Conservation (phyloP, 2,888 invertebrate species). For the Nesidiocoris tenuis region DNA sequence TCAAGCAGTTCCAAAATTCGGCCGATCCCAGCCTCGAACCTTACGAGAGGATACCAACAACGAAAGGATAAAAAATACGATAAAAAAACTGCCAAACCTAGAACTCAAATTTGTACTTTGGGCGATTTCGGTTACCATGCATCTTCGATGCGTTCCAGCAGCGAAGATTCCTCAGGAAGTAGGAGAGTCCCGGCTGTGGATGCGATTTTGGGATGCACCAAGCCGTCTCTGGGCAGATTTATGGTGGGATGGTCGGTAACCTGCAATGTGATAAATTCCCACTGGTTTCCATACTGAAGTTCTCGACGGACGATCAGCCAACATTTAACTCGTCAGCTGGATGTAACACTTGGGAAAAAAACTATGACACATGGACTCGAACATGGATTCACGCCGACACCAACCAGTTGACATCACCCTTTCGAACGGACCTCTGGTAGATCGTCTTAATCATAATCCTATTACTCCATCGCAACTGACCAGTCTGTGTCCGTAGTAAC, state of each 20-base stretch:
- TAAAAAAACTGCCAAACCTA: constrained; percentile 5
- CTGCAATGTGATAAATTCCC: constrained; percentile 45
- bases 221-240: constrained; percentile 65
- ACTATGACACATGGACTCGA: too few species aligned
- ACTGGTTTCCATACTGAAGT: too few species aligned
- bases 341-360: too few species aligned
- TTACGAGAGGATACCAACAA: constrained; percentile 22
- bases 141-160: constrained; percentile 72
- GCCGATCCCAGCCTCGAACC: constrained; percentile 68
- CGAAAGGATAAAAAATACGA: constrained; percentile 10
- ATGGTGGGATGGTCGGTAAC: constrained; percentile 63
- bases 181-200: constrained; percentile 60
- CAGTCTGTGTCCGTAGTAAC: too few species aligned
- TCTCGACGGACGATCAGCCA: too few species aligned
- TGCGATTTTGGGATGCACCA: constrained; percentile 59
- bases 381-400: too few species aligned
- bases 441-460: too few species aligned
- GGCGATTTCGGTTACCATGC: constrained; percentile 59
- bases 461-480: too few species aligned
- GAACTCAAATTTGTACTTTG: background rate
- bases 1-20: constrained; percentile 65
- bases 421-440: too few species aligned
- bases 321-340: too few species aligned
- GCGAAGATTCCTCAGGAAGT: constrained; percentile 68
- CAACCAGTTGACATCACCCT: too few species aligned